These are phyloP conservation scores for Tautogolabrus adspersus DNA, from an alignment of 2,113 vertebrate genomes.

Conservation along the genomic window DNA sequence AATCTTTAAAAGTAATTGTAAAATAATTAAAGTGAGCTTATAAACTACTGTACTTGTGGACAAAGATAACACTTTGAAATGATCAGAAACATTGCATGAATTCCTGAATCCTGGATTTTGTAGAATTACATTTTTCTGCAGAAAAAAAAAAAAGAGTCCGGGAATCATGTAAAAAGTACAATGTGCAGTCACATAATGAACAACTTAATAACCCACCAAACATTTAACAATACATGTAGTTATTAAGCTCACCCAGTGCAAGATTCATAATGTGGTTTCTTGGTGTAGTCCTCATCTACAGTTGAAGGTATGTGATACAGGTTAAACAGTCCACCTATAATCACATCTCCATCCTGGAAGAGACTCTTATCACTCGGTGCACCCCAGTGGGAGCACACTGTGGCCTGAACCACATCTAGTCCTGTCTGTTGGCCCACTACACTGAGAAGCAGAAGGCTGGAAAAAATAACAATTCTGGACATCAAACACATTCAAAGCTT, in stretches of 20 bases:
- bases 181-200: no score
- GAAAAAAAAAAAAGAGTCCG: no score
- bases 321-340: conserved; percentile 80
- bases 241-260: conserved; percentile 74
- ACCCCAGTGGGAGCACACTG: conserved; percentile 66
- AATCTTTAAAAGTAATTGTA: no score
- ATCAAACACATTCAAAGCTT: not conserved
- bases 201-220: not conserved
- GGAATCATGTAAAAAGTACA: no score
- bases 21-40: no score
- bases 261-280: conserved; percentile 46
- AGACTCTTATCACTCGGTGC: conserved; percentile 47
- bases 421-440: conserved; percentile 44
- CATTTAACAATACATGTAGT: not conserved
- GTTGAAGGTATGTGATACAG: conserved; percentile 60
- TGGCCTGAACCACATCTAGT: conserved; percentile 22
- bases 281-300: conserved; percentile 57
- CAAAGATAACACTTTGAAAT: no score
- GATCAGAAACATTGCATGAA: no score
- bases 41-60: no score
- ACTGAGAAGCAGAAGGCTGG: conserved; percentile 47
- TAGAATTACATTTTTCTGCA: no score
- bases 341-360: conserved; percentile 79
- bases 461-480: no score
- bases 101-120: no score